These are phyloP conservation scores for Drosophila nasuta DNA, from an alignment of 1,140 invertebrate species.

Conservation along the genomic window DNA sequence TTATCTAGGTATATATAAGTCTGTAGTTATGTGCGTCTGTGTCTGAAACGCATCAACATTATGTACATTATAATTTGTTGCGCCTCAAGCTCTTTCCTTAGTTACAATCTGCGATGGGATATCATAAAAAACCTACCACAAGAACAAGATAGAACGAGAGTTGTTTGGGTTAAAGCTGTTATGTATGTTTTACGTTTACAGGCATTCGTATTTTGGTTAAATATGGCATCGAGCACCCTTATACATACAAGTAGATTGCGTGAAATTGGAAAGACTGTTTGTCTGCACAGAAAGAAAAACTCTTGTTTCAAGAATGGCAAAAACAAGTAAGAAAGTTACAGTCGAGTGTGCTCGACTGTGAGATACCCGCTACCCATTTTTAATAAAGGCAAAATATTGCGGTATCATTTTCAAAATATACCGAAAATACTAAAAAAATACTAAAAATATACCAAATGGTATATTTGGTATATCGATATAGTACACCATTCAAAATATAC, in stretches of 20 bases:
- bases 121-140: slow-evolving; percentile 68
- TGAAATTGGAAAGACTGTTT: slow-evolving; percentile 41
- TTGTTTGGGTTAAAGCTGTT: slow-evolving; percentile 10
- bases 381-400: too few species aligned
- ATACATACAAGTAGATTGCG: slow-evolving; percentile 43
- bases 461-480: too few species aligned
- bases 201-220: slow-evolving; percentile 44
- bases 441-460: too few species aligned
- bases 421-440: too few species aligned
- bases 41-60: slow-evolving; percentile 57
- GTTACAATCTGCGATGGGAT: slow-evolving; percentile 54
- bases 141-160: slow-evolving; percentile 13
- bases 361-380: too few species aligned
- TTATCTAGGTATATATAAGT: slow-evolving; percentile 50
- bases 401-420: too few species aligned
- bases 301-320: too few species aligned
- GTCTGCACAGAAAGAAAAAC: too few species aligned
- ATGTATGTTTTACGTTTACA: slow-evolving; percentile 27
- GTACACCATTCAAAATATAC: too few species aligned
- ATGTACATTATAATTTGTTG: slow-evolving; percentile 74
- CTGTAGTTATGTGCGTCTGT: slow-evolving; percentile 26
- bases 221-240: slow-evolving; percentile 14
- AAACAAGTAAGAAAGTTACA: too few species aligned
- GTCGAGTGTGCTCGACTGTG: too few species aligned
- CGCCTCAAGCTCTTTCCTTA: slow-evolving; percentile 68